Evolutionary conservation across 2,888 invertebrate species (phyloP).

Genomic region (Erebia palarica): DNA sequence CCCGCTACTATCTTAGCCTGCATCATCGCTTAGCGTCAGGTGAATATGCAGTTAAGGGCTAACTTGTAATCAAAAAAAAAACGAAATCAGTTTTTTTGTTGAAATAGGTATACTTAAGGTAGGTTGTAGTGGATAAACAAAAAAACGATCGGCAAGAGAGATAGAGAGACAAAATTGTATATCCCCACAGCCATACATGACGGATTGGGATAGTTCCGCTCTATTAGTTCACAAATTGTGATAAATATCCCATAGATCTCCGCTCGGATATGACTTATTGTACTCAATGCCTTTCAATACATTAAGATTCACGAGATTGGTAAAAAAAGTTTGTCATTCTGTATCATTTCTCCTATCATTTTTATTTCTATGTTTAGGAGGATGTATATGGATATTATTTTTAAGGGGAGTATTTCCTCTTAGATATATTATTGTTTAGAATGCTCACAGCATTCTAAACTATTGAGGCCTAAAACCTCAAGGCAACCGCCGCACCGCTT

Average conservation of each 20-base stretch:
- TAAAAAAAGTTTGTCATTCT: constrained; percentile 20
- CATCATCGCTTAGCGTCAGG: too few relatives aligned
- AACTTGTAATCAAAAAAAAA: too few relatives aligned
- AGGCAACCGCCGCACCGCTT: too few relatives aligned
- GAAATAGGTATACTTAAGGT: too few relatives aligned
- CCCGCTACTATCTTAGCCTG: too few relatives aligned
- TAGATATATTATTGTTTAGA: too few relatives aligned
- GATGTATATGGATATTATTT: neutral
- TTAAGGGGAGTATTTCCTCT: too few relatives aligned
- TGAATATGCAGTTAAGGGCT: too few relatives aligned
- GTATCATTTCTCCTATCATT: neutral
- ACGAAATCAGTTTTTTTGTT: too few relatives aligned
- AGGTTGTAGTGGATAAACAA: too few relatives aligned
- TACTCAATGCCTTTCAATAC: constrained; percentile 12
- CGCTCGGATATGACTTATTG: constrained; percentile 25
- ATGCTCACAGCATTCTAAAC: too few relatives aligned
- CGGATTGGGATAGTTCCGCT: constrained; percentile 41
- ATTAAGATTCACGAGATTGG: constrained; percentile 16
- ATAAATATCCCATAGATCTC: constrained; percentile 36
- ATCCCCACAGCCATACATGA: constrained; percentile 13
- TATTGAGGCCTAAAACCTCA: too few relatives aligned
- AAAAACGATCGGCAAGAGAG: neutral
- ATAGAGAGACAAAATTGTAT: neutral
- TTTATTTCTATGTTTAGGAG: neutral
- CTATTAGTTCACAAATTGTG: constrained; percentile 48